Base-by-base conservation (phyloP, 1,140 invertebrate species). In the Luehdorfia chinensis region DNA sequence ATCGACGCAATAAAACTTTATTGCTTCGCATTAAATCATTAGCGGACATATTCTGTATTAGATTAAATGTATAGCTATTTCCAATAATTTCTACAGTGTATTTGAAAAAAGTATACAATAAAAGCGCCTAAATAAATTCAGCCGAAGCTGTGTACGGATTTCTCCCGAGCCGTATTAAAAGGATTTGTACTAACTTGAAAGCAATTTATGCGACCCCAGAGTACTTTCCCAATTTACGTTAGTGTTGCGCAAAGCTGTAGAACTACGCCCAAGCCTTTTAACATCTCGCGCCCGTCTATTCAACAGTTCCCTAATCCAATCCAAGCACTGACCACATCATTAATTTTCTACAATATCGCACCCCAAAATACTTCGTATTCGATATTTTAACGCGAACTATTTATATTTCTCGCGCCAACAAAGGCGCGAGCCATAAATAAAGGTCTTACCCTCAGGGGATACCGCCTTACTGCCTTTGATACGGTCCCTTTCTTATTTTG, bases 261-360 rank as follows among this genome's bases (percentile, higher is more conserved):
- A 66, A 60, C 58, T 55, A 59, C 61, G 60, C 60, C 58, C 57
- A 60, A 73, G 55, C 64, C 70, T 80, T 81, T 79, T 76, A 69
- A 52, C 69, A 65, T 71, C 59, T 66, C 69, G 49, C 66, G 47
- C 57, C 56, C 50, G 66, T 75, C 64, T 57, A 68, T 66, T 69
- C 59, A 59, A n/a, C 50, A 55, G 39, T 46, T 59, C 76, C 69
- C 63, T 77, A 75, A 78, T 75, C 71, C 74, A 77, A 80, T 81
- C 56, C n/a, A n/a, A n/a, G 50, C 41, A 72, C 64, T 81, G 81
- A 85, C 81, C 81, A 80, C 73, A 73, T 83, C 80, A 84, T 84
- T 84, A 83, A 83, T 84, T 79, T 67, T 70, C 68, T 70, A 75
- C 79, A 69, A 76, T 77, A 84, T 79, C 66, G 66, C 76, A 74